Base-by-base conservation (phyloP, 2,888 invertebrate species). In the Criorhina ranunculi region DNA sequence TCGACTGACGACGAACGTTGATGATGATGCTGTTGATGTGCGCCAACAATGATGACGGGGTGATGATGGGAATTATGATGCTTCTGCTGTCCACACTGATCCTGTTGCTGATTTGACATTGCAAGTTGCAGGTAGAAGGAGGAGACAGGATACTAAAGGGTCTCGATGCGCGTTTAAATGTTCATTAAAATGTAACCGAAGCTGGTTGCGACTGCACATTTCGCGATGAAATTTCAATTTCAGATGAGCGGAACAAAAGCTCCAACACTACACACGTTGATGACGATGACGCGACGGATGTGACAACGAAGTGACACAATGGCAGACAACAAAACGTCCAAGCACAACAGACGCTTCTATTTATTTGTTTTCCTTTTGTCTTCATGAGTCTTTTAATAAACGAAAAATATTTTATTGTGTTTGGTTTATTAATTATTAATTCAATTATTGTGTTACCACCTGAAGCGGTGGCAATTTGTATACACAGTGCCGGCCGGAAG, bases 391-490 rank as follows among this genome's bases (percentile, higher is more conserved):
- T 76, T 76, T 76, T 80, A 85, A 70, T 76, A 76, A 85, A 79
- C 51, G 64, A 80, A 80, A 80, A 85, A 80, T 75, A 70, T 66
- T 85, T 70, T 62, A 85, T 85, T 85, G 80, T 76, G 59, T 80
- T 80, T 69, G 70, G 66, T 75, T 79, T 80, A 66, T 80, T 85
- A 85, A 85, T 85, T 80, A 70, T 80, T 70, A 40, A 85, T 85
- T 85, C 70, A 80, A 85, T 85, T 85, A 85, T 76, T 76, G 70
- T 77, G 19, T 62, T 53, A 53, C 51, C 64, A 75, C 59, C 75
- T 69, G 79, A 64, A 73, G 79, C 53, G 70, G 57, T 60, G 57
- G 11, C 80, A 85, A 85, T 85, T 85, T 85, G 80, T 80, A 37
- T 24, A 24, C 24, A 24, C 59, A 64, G 42, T 67, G 77, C 53